These are phyloP conservation scores for Acyrthosiphon pisum DNA, from an alignment of 1,140 invertebrate species.

Conservation along the genomic window DNA sequence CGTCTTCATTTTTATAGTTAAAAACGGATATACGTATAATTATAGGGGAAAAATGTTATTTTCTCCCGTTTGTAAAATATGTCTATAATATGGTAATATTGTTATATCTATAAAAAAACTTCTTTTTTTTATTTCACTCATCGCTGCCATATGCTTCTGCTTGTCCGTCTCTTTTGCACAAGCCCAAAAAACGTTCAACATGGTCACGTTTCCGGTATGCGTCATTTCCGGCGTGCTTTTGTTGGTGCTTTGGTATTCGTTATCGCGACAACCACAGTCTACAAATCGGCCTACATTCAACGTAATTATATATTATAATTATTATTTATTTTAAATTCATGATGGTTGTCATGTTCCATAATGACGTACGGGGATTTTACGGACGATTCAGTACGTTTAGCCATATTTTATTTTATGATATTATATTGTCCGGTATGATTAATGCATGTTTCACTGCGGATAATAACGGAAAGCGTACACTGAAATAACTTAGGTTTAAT, in stretches of 20 bases:
- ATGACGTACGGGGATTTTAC: no score
- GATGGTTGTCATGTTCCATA: background rate
- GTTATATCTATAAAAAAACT: background rate
- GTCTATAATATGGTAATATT: background rate
- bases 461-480: no score
- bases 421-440: background rate
- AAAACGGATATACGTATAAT: background rate
- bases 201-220: background rate
- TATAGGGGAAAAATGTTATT: background rate
- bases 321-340: background rate
- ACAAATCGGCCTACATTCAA: constrained; percentile 33
- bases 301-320: background rate
- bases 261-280: constrained; percentile 37
- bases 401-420: background rate
- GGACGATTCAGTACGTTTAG: no score
- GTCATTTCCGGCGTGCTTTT: background rate
- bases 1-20: background rate
- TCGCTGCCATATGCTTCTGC: background rate
- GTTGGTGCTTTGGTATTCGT: background rate
- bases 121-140: background rate
- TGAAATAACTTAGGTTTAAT: no score
- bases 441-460: no score
- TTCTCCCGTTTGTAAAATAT: background rate
- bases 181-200: background rate
- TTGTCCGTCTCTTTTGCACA: background rate